phyloP scores from a whole-genome alignment of 2,888 invertebrate species.

The Coleophora deauratella region DNA sequence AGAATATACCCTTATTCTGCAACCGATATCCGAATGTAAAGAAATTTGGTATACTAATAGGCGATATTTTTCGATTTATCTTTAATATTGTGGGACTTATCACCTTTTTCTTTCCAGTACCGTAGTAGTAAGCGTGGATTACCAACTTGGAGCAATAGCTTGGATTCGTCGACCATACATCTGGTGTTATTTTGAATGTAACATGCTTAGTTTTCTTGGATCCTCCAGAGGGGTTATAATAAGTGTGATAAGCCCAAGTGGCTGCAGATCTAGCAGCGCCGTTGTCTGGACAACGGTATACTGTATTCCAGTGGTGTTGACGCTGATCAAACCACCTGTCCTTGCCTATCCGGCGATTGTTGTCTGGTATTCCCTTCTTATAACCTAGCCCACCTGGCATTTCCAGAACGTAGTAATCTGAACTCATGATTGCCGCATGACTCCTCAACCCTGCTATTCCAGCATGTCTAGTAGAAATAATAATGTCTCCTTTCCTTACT shows the following conservation, averaged over 20 bases:
- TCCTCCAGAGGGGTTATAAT: slow-evolving; percentile 34
- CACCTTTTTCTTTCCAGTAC: slow-evolving; percentile 33
- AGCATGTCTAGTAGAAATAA: slow-evolving; percentile 26
- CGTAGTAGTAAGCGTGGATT: slow-evolving; percentile 40
- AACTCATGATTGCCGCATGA: slow-evolving; percentile 44
- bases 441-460: slow-evolving; percentile 36
- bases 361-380: slow-evolving; percentile 29
- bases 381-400: slow-evolving; percentile 39
- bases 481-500: slow-evolving; percentile 38
- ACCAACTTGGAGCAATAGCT: slow-evolving; percentile 49
- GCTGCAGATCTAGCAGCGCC: slow-evolving; percentile 31
- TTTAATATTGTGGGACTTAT: slow-evolving; percentile 24
- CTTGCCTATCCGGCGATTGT: slow-evolving; percentile 38
- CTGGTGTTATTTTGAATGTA: slow-evolving; percentile 29
- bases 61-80: slow-evolving; percentile 26
- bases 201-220: slow-evolving; percentile 34
- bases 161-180: slow-evolving; percentile 31
- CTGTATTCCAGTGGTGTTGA: slow-evolving; percentile 37
- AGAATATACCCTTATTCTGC: slow-evolving; percentile 36
- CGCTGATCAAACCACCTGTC: slow-evolving; percentile 39
- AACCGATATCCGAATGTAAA: slow-evolving; percentile 36
- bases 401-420: slow-evolving; percentile 40
- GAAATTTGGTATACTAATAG: slow-evolving; percentile 34
- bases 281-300: slow-evolving; percentile 35
- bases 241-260: slow-evolving; percentile 36